A percentile compares a stretch with the other conserved stretches of the same genome.
These are phyloP conservation scores for Dynastes maya DNA, from an alignment of 2,888 invertebrate species.

Conservation along the genomic window DNA sequence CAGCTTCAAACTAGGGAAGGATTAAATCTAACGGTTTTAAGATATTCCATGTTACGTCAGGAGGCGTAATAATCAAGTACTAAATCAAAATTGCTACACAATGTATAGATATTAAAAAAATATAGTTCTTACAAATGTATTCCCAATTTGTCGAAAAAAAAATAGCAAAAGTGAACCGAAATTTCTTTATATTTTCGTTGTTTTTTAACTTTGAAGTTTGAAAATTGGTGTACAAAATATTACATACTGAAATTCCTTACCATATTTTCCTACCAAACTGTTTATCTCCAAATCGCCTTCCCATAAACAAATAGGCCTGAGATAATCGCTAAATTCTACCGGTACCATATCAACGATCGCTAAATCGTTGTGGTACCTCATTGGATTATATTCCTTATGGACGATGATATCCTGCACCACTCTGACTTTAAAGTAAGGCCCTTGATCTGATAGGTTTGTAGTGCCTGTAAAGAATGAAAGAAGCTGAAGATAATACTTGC, in stretches of 20 bases:
- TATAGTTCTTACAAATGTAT: too few species aligned
- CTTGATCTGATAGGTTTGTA: constrained; percentile 66
- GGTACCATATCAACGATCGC: constrained; percentile 64
- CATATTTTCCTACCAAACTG: constrained; percentile 61
- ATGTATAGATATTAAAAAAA: too few species aligned
- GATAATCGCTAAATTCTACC: constrained; percentile 64
- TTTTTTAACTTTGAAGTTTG: too few species aligned
- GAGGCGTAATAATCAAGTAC: too few species aligned
- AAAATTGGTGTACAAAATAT: too few species aligned
- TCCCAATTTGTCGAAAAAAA: too few species aligned
- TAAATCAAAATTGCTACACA: too few species aligned
- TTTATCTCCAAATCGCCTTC: constrained; percentile 58
- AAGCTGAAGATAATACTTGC: not conserved
- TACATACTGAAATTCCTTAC: constrained; percentile 48
- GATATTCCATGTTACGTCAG: too few species aligned
- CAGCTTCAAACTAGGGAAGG: too few species aligned
- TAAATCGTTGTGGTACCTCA: constrained; percentile 64
- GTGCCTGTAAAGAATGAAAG: constrained; percentile 59
- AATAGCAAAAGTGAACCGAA: too few species aligned
- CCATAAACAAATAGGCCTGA: constrained; percentile 68
- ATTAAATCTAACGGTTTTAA: too few species aligned
- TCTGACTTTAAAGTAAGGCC: constrained; percentile 68
- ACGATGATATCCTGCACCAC: constrained; percentile 63
- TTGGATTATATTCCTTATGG: constrained; percentile 64
- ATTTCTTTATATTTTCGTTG: too few species aligned